Evolutionary conservation across 1,140 invertebrate species (phyloP).

Genomic region (Capitella teleta): DNA sequence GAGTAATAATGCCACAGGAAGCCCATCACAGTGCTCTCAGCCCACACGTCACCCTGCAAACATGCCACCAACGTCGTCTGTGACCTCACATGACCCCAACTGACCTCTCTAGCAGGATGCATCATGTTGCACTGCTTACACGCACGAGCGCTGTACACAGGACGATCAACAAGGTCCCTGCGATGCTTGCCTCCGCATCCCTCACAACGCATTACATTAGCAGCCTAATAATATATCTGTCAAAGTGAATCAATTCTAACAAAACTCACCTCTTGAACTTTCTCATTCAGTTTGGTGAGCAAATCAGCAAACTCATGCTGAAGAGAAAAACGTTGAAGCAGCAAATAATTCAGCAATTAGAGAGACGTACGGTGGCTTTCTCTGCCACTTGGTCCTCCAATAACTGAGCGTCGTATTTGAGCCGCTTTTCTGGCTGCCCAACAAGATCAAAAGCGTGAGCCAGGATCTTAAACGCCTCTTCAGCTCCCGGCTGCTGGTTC

Average conservation of each 20-base stretch:
- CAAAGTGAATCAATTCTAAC: neutral
- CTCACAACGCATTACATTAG: constrained; percentile 40
- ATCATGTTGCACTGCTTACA: constrained; percentile 79
- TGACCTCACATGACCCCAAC: neutral
- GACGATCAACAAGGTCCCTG: constrained; percentile 67
- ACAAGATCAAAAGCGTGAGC: constrained; percentile 89
- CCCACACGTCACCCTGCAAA: constrained; percentile 84
- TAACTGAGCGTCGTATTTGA: neutral
- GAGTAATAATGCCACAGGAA: constrained; percentile 86
- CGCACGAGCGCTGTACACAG: constrained; percentile 77
- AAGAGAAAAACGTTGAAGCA: constrained; percentile 14
- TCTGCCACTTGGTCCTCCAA: constrained; percentile 27
- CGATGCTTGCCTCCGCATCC: constrained; percentile 82
- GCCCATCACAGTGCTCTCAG: constrained; percentile 73
- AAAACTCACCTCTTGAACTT: constrained; percentile 73
- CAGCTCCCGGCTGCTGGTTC: constrained; percentile 83
- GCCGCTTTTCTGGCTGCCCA: constrained; percentile 62
- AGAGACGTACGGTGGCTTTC: constrained; percentile 25
- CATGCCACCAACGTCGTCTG: neutral
- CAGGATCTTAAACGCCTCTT: constrained; percentile 90
- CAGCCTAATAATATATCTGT: constrained; percentile 20
- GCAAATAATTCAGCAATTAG: constrained; percentile 14
- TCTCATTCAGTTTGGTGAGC: constrained; percentile 73
- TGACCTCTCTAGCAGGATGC: constrained; percentile 75
- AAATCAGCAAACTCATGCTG: constrained; percentile 60